Evolutionary conservation across 2,113 vertebrate genomes (phyloP), one percentile per base, ranked within the genome.

Genomic region (Todiramphus chloris): DNA sequence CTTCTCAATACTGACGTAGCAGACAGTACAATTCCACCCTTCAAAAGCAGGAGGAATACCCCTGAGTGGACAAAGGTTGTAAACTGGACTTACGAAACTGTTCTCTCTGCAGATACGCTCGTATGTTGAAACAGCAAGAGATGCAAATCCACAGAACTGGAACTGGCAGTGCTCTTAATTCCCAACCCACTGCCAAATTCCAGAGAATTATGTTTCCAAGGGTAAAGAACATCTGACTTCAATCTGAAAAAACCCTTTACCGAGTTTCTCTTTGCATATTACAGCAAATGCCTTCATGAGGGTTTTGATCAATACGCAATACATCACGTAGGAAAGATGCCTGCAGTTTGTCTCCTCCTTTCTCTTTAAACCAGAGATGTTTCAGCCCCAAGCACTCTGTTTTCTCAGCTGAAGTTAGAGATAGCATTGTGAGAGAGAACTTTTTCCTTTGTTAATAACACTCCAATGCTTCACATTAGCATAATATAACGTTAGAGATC

Each of bases 131-230:
- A 95, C 28, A 16, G 1, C 5, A 9, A 73, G 33, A 62, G 78
- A 94, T n/a, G 56, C 79, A 78, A 82, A 92, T 48, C 92, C 93
- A 80, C 60, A 35, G 67, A 37, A 55, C 41, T 83, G 37, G 41
- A 13, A 68, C 87, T 83, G 83, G 83, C 74, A 58, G 43, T 59
- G 64, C 56, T 88, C 53, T 76, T 23, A 74, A 81, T 55, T 74
- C 78, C 58, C 90, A 95, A 17, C 51, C 68, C 53, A 77, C 78
- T 64, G 93, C 88, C 91, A 92, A 92, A 93, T 95, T 74, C 86
- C 94, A 95, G 44, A 92, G 90, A 96, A 92, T 64, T 82, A 41
- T 16, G 41, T 95, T 91, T 94, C 94, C 90, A 90, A 69, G 83
- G 59, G 69, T 62, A 51, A 94, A 91, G 56, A 92, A 63, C 75